Evolutionary conservation across 2,113 vertebrate genomes (phyloP).

Genomic region (Salvelinus namaycush): DNA sequence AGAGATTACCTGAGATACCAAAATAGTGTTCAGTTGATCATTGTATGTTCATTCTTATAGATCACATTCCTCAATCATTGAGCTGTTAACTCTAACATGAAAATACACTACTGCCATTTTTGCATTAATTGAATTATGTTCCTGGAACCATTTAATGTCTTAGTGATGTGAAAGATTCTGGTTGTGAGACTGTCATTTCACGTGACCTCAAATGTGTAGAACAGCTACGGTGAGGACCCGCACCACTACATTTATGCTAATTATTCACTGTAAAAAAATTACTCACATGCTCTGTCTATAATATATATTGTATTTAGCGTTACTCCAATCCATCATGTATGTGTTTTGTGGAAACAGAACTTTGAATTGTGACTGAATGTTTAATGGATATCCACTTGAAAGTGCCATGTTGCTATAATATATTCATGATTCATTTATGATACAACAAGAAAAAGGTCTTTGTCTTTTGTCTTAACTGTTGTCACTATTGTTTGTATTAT

Average conservation of each 20-base stretch:
- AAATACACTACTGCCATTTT: too few relatives aligned
- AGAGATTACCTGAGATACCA: neutral
- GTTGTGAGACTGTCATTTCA: neutral
- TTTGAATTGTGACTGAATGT: neutral
- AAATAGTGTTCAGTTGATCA: neutral
- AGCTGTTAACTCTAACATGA: neutral
- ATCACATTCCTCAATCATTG: neutral
- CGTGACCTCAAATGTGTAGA: neutral
- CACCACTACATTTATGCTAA: neutral
- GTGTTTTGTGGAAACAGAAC: constrained; percentile 23
- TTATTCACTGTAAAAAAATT: constrained; percentile 1
- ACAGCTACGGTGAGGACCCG: neutral
- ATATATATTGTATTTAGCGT: constrained; percentile 29
- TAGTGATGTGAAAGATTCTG: too few relatives aligned
- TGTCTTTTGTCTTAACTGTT: too few relatives aligned
- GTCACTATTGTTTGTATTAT: neutral
- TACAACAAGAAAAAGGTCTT: constrained; percentile 39
- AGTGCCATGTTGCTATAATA: constrained; percentile 40
- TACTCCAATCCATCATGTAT: constrained; percentile 22
- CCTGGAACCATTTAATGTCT: too few relatives aligned
- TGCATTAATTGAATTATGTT: too few relatives aligned
- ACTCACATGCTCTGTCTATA: neutral
- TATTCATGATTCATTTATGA: constrained; percentile 34
- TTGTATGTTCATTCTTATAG: neutral
- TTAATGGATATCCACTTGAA: neutral